Base-by-base conservation (phyloP, 1,140 invertebrate genomes). In the Paracyclopina nana region DNA sequence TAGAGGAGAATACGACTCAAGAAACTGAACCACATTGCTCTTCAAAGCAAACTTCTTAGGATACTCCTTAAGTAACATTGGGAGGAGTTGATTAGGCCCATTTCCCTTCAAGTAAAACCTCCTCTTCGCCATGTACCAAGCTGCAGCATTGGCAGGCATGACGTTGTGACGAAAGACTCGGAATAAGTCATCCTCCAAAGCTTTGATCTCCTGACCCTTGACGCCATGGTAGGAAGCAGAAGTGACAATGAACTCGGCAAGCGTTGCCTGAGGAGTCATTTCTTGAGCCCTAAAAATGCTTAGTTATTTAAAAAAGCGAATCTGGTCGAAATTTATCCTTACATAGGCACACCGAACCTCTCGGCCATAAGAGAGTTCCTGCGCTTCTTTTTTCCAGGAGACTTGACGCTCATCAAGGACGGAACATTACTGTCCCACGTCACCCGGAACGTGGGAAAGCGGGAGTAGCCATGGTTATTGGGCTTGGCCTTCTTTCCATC, bases 121-220 rank as follows among this genome's bases (percentile, higher is more conserved):
- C 9, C 46, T 20, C 16, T 49, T 49, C 6, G 46, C 46, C 46
- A 49, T 49, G 20, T 49, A 49, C 46, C 46, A 49, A 16, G 46
- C 46, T 6, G 46, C 46, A 8, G 46, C 24, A 34, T 49, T 49
- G 8, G 46, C 46, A 8, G 46, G 46, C 46, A 49, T 49, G 24
- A 49, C 26, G 46, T 49, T 49, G 26, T 49, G n/a, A 16, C 27
- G 9, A 29, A 49, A 49, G 9, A 49, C 46, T 20, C 25, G 29
- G 5, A 49, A 20, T 31, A 49, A 8, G 22, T 49, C 46, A 26
- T 30, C 29, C 34, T 49, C 46, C 27, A 49, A 28, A 8, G 29
- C 8, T 12, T 22, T 20, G 6, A 49, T 34, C 18, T 20, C 9
- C 27, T 6, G 6, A 14, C 22, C 18, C 30, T 49, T 49, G 28